phyloP scores from a whole-genome alignment of 1,140 invertebrate species.

The Cyclina sinensis region DNA sequence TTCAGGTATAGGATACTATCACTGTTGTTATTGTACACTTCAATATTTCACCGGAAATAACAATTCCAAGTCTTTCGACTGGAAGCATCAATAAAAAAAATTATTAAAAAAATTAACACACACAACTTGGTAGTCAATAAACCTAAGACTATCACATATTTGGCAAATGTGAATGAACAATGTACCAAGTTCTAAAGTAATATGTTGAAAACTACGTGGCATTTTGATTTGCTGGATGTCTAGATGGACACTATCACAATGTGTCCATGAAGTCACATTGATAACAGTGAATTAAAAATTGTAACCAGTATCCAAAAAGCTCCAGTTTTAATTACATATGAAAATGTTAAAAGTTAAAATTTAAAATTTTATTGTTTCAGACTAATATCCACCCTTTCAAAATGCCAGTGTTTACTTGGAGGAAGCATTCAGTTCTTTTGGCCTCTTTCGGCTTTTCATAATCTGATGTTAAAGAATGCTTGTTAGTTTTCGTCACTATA shows the following conservation, averaged over 20 bases:
- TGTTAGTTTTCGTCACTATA: not conserved
- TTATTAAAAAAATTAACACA: not conserved
- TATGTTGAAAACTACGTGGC: not conserved
- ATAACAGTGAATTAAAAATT: no score
- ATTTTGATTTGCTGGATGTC: not conserved
- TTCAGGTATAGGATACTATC: not conserved
- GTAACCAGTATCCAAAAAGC: no score
- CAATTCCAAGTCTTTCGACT: conserved; percentile 38
- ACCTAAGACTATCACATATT: no score
- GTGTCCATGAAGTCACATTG: no score
- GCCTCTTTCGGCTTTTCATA: not conserved
- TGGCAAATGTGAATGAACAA: not conserved
- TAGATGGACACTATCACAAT: no score
- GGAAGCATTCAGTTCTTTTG: conserved; percentile 3
- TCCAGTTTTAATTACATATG: no score
- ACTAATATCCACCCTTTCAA: no score
- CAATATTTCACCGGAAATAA: not conserved
- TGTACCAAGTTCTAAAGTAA: not conserved
- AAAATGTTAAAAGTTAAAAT: not conserved
- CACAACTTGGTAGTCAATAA: no score
- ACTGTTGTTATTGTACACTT: not conserved
- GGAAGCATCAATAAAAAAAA: not conserved
- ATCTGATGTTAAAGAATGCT: conserved; percentile 1
- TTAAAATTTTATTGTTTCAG: not conserved
- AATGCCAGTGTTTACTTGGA: not conserved